Evolutionary conservation across 2,888 invertebrate species (phyloP).

Genomic region (Hirtodrosophila cameraria): DNA sequence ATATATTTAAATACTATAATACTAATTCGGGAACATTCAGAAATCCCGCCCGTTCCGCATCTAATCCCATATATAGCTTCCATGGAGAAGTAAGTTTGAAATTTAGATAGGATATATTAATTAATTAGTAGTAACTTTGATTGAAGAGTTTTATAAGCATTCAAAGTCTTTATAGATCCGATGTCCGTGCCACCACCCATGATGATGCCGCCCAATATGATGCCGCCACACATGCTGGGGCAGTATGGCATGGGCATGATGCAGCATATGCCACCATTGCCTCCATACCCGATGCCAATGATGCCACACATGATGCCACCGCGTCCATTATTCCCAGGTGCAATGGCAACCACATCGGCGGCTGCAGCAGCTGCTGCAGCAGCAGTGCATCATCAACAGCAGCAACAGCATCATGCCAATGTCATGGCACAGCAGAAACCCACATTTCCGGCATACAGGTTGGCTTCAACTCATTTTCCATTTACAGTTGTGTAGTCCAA

Average conservation of each 20-base stretch:
- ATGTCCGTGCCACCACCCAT: slow-evolving; percentile 85
- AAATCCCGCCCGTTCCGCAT: too few species aligned
- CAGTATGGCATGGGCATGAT: slow-evolving; percentile 87
- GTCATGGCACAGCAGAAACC: slow-evolving; percentile 87
- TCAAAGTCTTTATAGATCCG: slow-evolving; percentile 65
- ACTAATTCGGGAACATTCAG: too few species aligned
- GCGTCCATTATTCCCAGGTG: slow-evolving; percentile 92
- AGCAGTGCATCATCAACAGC: slow-evolving; percentile 48
- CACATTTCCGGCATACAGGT: slow-evolving; percentile 92
- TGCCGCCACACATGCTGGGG: slow-evolving; percentile 86
- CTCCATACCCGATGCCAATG: slow-evolving; percentile 90
- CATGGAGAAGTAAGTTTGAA: too few species aligned
- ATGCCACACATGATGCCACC: slow-evolving; percentile 86
- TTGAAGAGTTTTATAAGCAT: too few species aligned
- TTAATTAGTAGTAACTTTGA: too few species aligned
- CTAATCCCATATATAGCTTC: too few species aligned
- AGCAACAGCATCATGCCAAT: slow-evolving; percentile 68
- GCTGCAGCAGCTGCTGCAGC: slow-evolving; percentile 81
- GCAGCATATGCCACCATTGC: slow-evolving; percentile 89
- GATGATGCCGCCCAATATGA: slow-evolving; percentile 86
- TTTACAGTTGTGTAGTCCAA: background rate
- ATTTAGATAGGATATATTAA: too few species aligned
- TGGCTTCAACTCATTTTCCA: slow-evolving; percentile 36
- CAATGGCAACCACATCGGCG: slow-evolving; percentile 88
- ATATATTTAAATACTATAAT: too few species aligned